Base-by-base conservation (phyloP, 2,888 invertebrate species). In the Diabrotica balteata region DNA sequence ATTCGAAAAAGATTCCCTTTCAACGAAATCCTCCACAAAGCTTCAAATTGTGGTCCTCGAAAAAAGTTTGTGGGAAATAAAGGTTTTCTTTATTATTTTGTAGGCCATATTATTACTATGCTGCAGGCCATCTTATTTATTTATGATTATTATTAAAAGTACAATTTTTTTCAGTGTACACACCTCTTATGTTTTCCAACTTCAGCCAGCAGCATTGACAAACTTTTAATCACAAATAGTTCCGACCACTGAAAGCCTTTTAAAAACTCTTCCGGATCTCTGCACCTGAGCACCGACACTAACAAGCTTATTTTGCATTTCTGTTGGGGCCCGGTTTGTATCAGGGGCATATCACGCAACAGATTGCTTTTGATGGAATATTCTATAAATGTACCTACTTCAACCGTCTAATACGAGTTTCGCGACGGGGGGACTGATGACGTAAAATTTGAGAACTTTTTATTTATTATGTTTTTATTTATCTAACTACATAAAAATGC, bases 321-420 rank as follows among this genome's bases (percentile, higher is more conserved):
- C 72, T 71, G 10, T 32, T 32, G 32, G 64, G 59, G 51, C 69
- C 71, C 44, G 66, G 71, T 75, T 75, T 77, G 71, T 70, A 70
- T 63, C 66, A 63, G 47, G 70, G 78, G 78, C 79, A 80, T 80
- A 79, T 75, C 79, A 78, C 76, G 77, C 77, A 77, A 73, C 73
- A 72, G 77, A 74, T 65, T 71, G 73, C 71, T 68, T 43, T 43
- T 53, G 22, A 22, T 42, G 53, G 10, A 62, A 62, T 45, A 66
- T 70, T 76, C 72, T 76, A 69, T 73, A 72, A 77, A 77, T 32
- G 32, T 32, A 32, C n/a, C n/a, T n/a, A n/a, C 32, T 32, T 32
- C 32, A 32, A 32, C 32, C 32, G 32, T 32, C 32, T 32, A 32
- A 32, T 32, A 32, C 32, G 32, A 32, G 32, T 32, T 32, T 32